These are phyloP conservation scores for Cassiopea xamachana DNA, from an alignment of 30 jellyfish, hydroid and myxozoan species.

Conservation along the genomic window DNA sequence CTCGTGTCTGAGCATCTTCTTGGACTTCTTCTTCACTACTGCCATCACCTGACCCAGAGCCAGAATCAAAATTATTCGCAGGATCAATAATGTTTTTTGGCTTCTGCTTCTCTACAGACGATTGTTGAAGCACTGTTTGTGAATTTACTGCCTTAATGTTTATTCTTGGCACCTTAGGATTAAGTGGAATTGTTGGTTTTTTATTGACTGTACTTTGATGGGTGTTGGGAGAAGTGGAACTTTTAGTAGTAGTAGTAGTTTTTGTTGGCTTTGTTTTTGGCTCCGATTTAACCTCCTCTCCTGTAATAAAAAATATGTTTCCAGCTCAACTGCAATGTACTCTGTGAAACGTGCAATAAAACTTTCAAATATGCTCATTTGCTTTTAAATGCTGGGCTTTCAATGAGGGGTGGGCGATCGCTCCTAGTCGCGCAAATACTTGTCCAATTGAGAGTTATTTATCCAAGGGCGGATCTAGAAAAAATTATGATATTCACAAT, in stretches of 20 bases:
- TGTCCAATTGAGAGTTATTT: too few relatives aligned
- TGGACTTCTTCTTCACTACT: background rate
- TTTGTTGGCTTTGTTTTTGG: background rate
- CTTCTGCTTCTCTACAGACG: background rate
- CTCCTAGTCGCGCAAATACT: too few relatives aligned
- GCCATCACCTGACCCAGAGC: conserved; percentile 8
- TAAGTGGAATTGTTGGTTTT: conserved; percentile 27
- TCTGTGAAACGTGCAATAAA: too few relatives aligned
- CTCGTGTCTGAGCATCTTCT: background rate
- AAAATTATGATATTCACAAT: too few relatives aligned
- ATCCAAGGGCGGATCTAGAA: too few relatives aligned
- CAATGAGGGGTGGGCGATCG: too few relatives aligned
- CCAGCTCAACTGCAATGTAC: background rate
- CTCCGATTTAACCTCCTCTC: conserved; percentile 27
- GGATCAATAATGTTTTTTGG: background rate
- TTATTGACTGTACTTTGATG: conserved; percentile 34
- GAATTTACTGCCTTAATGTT: background rate
- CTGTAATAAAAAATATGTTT: background rate
- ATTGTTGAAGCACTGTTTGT: background rate
- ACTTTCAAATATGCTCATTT: too few relatives aligned
- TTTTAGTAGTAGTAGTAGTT: background rate
- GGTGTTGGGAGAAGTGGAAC: background rate
- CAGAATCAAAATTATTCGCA: background rate
- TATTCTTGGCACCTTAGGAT: background rate
- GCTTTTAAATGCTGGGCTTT: too few relatives aligned